Percentiles rank a stretch among this genome's conserved stretches.
phyloP scores from a whole-genome alignment of 2,797 vertebrate genomes.

The Chaetophractus vellerosus region DNA sequence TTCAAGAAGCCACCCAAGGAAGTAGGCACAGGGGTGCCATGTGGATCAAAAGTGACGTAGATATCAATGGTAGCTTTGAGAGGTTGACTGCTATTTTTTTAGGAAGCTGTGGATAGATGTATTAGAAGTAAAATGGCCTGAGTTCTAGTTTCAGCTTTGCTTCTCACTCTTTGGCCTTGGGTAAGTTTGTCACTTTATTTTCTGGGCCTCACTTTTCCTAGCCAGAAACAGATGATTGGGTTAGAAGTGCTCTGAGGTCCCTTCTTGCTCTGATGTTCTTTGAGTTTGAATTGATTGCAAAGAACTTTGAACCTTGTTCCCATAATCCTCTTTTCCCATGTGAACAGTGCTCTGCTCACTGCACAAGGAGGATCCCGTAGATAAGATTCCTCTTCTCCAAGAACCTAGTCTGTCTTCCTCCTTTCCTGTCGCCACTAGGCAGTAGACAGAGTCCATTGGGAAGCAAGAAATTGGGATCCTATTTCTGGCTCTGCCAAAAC shows the following conservation, averaged over 20 bases:
- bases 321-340: background rate
- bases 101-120: background rate
- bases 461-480: background rate
- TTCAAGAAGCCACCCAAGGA: background rate
- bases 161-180: background rate
- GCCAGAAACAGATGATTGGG: background rate
- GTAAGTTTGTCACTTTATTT: background rate
- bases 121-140: background rate
- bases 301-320: slow-evolving; percentile 6
- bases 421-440: background rate
- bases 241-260: background rate
- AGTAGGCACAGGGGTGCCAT: background rate
- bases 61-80: background rate
- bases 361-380: background rate
- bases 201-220: background rate
- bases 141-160: slow-evolving; percentile 16
- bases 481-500: background rate
- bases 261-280: background rate
- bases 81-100: background rate
- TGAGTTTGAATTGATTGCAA: background rate
- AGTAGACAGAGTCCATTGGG: background rate
- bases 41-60: background rate
- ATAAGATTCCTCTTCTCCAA: background rate
- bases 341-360: background rate
- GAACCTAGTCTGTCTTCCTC: background rate